Conservation (phyloP, 1,140 invertebrate species). For the Drosophila prosaltans region DNA sequence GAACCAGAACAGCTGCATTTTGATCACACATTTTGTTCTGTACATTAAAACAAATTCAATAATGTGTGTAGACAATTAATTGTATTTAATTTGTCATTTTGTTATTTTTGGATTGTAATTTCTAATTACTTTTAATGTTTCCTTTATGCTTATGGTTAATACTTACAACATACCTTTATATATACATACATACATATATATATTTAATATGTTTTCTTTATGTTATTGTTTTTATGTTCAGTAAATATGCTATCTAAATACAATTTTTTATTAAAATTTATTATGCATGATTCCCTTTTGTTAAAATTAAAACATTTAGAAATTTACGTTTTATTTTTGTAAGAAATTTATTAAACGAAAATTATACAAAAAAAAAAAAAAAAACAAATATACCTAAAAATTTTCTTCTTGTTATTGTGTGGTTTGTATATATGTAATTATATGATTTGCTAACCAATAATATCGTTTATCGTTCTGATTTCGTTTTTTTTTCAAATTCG, state of each 20-base stretch:
- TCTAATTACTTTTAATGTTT: constrained; percentile 1
- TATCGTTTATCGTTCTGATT: background rate
- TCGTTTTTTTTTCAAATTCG: too few relatives aligned
- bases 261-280: constrained; percentile 4
- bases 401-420: constrained; percentile 6
- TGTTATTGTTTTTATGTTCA: constrained; percentile 14
- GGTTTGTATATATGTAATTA: constrained; percentile 11
- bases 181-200: constrained; percentile 23
- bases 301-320: constrained; percentile 14
- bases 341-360: constrained; percentile 5
- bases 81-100: constrained; percentile 3
- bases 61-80: constrained; percentile 42
- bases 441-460: constrained; percentile 10
- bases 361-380: background rate
- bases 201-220: constrained; percentile 18
- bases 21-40: constrained; percentile 40
- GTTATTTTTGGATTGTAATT: background rate
- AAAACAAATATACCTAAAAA: background rate
- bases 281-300: constrained; percentile 36
- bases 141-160: background rate
- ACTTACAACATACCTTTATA: constrained; percentile 31
- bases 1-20: constrained; percentile 25
- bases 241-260: background rate
- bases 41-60: constrained; percentile 44
- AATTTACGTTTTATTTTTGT: background rate